Base-by-base conservation (phyloP, 2,888 invertebrate species). In the Dasysyrphus albostriatus region DNA sequence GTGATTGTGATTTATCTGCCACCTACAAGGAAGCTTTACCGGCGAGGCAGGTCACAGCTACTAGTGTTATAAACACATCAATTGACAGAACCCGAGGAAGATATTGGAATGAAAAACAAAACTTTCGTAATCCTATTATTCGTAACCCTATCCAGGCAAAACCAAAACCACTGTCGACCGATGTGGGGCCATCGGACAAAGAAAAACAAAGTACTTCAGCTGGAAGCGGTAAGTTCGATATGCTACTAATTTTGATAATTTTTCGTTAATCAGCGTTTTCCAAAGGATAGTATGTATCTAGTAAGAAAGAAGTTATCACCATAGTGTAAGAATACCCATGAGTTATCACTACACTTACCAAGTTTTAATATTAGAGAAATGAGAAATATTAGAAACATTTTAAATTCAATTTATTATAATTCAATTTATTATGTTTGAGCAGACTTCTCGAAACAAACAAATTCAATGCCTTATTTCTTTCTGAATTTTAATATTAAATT, bases 51-150 rank as follows among this genome's bases (percentile, higher is more conserved):
- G 90, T 90, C 0, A 90, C 89, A 5, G 61, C 88, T 42, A 90
- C 80, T 16, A 89, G 89, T 32, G 88, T 91, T 56, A 88, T 91
- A 32, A 91, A 91, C 82, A 90, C 63, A 47, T 49, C 82, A 0
- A 59, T 74, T 19, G 79, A 83, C 14, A 80, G 44, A 69, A 79
- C 79, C 16, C 82, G 80, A 12, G 88, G 81, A 42, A 89, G 90
- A 9, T 90, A 90, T 69, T 90, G 90, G 90, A 74, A 74, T 24
- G 85, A 83, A 59, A 87, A 79, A 58, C 14, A 5, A 24, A 79
- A 32, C 39, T 24, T 59, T 39, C 39, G 24, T 32, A 16, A 24
- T 0, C 24, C 24, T 24, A 24, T 2, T 3, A 24, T 24, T 24
- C 88, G n/a, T 2, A 72, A 16, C 37, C 3, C 74, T 9, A 44